A percentile compares a stretch with the other conserved stretches of the same genome.
These are phyloP conservation scores for Sminthurides aquaticus DNA, from an alignment of 2,888 invertebrate species.

Conservation along the genomic window DNA sequence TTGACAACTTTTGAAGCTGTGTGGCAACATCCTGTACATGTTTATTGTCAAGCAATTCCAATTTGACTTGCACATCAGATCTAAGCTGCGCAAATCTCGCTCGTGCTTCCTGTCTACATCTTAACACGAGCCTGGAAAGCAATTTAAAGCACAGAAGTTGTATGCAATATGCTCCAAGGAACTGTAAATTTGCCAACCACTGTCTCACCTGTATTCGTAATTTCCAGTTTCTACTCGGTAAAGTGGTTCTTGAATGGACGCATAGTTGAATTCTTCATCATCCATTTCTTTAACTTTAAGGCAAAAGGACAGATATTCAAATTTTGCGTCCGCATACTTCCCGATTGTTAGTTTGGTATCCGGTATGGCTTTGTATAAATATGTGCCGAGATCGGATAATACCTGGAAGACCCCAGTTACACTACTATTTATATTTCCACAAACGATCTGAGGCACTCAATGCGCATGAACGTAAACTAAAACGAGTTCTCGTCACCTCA, in stretches of 20 bases:
- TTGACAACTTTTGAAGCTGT: constrained; percentile 73
- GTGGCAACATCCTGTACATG: constrained; percentile 92
- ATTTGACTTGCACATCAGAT: constrained; percentile 89
- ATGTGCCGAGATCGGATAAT: constrained; percentile 88
- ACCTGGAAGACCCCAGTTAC: constrained; percentile 53
- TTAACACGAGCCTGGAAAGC: constrained; percentile 65
- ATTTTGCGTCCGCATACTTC: constrained; percentile 97
- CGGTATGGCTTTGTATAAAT: constrained; percentile 94
- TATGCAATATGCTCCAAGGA: too few relatives aligned
- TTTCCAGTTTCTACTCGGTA: constrained; percentile 98
- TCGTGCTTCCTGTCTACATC: constrained; percentile 92
- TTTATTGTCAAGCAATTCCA: constrained; percentile 95
- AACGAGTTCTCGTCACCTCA: background rate
- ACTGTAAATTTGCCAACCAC: constrained; percentile 1
- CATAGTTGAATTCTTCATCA: constrained; percentile 93
- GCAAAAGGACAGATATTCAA: constrained; percentile 97
- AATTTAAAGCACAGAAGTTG: too few relatives aligned
- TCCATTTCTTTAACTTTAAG: constrained; percentile 99
- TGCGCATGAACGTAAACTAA: background rate
- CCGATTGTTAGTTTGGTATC: constrained; percentile 95
- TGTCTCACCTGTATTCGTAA: constrained; percentile 82
- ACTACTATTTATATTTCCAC: background rate
- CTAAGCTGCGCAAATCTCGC: constrained; percentile 71
- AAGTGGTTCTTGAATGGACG: constrained; percentile 85
- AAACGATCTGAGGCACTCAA: background rate